phyloP scores from a whole-genome alignment of 2,113 vertebrate species.

The Zapus hudsonius region DNA sequence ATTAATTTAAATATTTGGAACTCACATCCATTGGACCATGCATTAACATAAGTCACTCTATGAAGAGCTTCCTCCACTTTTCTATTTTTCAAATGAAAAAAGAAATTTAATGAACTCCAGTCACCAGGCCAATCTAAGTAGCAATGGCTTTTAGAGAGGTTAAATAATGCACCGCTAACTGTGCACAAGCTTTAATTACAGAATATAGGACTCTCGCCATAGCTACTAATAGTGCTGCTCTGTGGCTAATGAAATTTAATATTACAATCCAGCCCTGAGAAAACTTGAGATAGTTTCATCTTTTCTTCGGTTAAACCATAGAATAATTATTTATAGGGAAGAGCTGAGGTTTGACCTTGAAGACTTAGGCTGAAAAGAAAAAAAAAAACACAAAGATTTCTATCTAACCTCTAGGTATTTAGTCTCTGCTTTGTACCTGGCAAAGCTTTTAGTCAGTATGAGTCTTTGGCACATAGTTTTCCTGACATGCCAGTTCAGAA shows the following conservation, averaged over 20 bases:
- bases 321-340: constrained; percentile 54
- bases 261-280: constrained; percentile 3
- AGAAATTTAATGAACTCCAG: constrained; percentile 52
- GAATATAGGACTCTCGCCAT: background rate
- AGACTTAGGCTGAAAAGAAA: constrained; percentile 2
- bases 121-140: constrained; percentile 43
- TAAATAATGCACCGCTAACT: constrained; percentile 14
- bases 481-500: constrained; percentile 33
- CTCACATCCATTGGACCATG: constrained; percentile 47
- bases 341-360: background rate
- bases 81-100: constrained; percentile 47
- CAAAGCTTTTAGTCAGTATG: background rate
- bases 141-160: constrained; percentile 22
- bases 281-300: constrained; percentile 28
- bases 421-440: background rate
- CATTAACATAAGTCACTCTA: constrained; percentile 68
- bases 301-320: constrained; percentile 43
- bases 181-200: background rate
- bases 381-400: background rate
- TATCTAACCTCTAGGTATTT: background rate
- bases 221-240: background rate
- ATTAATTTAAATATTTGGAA: constrained; percentile 83
- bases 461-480: constrained; percentile 12
- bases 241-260: constrained; percentile 49
- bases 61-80: background rate